Evolutionary conservation across 2,113 vertebrate species (phyloP).

Genomic region (Notothenia rossii): DNA sequence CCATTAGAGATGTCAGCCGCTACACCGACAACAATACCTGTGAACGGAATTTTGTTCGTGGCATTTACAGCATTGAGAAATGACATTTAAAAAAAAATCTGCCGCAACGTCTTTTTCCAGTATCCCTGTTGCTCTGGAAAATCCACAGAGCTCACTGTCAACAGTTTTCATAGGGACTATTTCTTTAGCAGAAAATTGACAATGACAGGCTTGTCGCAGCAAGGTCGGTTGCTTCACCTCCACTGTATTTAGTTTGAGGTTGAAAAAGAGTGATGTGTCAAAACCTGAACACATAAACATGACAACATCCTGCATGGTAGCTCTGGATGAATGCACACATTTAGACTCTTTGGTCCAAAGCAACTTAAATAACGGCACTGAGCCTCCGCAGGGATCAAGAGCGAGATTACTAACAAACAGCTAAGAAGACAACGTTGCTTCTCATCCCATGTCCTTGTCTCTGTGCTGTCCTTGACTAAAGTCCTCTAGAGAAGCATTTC

Average conservation of each 20-base stretch:
- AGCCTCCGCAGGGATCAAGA: neutral
- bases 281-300: neutral
- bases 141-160: constrained; percentile 2
- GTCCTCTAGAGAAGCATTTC: neutral
- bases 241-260: neutral
- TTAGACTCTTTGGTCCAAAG: neutral
- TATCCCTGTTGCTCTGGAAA: neutral
- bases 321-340: neutral
- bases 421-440: neutral
- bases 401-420: constrained; percentile 16
- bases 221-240: constrained; percentile 1
- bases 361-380: neutral
- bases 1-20: neutral
- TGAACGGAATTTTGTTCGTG: neutral
- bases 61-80: neutral
- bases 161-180: neutral
- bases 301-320: neutral
- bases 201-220: constrained; percentile 5
- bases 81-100: constrained; percentile 8
- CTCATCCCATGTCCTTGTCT: neutral
- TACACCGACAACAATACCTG: neutral
- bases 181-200: constrained; percentile 1
- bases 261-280: neutral
- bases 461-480: neutral
- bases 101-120: neutral